Base-by-base conservation (phyloP, 2,888 invertebrate genomes). In the Acanthosepion lycidas region DNA sequence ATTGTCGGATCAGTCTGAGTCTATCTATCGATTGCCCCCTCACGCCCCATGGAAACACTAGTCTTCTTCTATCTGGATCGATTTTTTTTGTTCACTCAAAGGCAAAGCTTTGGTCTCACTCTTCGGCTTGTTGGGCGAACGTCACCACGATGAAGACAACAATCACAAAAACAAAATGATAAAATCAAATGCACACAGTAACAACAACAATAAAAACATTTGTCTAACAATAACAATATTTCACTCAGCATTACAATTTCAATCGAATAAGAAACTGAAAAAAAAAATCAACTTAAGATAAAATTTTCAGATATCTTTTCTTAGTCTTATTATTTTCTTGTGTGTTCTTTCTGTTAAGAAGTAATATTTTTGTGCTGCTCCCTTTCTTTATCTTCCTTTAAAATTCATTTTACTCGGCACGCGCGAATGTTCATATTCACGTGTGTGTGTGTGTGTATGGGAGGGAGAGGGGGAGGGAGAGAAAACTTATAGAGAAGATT, bases 1-100 rank as follows among this genome's bases (percentile, higher is more conserved):
- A 95, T 94, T 94, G 94, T 93, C 92, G 92, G 92, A 92, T 92
- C 92, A 92, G 92, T 48, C 49, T 92, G 51, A 92, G 92, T 92
- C 92, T 4, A 92, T 92, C 51, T 92, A 92, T 92, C 51, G 92
- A 92, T 92, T 92, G 18, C 78, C 12, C 64, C 48, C 9, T 92
- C 48, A 92, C 92, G 28, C 92, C 92, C 92, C 51, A 92, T 92
- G n/a, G n/a, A 92, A 92, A 92, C 92, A 92, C 28, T 42, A 42
- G 42, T 42, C 42, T 42, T 48, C 28, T 92, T 51, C n/a, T 92
- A 92, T 92, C n/a, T 78, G 78, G n/a, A 78, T 78, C 12, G 78
- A 78, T 78, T 78, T 78, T n/a, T 78, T 78, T 78, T 15, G 9
- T n/a, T 78, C n/a, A 78, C 18, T 78, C n/a, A n/a, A n/a, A n/a